Percentiles rank a stretch among this genome's conserved stretches.
These are phyloP conservation scores for Sinocyclocheilus anophthalmus DNA, from an alignment of 2,113 vertebrate species.

Conservation along the genomic window DNA sequence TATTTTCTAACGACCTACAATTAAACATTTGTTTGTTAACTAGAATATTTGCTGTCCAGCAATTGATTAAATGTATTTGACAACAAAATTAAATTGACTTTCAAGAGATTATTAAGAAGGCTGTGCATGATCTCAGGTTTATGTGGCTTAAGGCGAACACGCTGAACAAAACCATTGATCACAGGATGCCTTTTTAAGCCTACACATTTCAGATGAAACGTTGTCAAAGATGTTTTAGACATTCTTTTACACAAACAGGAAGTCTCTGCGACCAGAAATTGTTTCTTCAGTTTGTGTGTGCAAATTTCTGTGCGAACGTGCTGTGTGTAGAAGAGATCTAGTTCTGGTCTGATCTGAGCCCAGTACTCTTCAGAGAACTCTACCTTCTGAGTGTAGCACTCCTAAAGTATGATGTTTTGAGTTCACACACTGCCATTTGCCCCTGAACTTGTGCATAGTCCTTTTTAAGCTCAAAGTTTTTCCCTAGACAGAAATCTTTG, in stretches of 20 bases:
- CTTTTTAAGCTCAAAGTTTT: too few relatives aligned
- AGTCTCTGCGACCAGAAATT: not conserved
- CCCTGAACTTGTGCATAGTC: too few relatives aligned
- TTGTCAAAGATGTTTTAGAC: not conserved
- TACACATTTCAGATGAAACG: too few relatives aligned
- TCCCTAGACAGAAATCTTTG: too few relatives aligned
- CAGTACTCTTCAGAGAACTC: not conserved
- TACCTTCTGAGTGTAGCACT: too few relatives aligned
- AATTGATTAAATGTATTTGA: conserved; percentile 1
- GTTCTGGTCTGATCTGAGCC: not conserved
- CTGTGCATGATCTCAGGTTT: not conserved
- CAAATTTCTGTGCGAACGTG: too few relatives aligned
- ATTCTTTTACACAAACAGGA: not conserved
- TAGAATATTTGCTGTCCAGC: not conserved
- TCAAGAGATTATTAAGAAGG: not conserved
- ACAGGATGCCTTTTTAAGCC: not conserved
- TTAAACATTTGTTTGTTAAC: not conserved
- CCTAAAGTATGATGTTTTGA: too few relatives aligned
- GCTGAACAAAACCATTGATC: not conserved
- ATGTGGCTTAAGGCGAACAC: not conserved
- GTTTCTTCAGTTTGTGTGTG: not conserved
- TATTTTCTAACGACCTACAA: not conserved
- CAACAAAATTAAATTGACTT: not conserved
- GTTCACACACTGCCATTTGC: too few relatives aligned
- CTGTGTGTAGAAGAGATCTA: not conserved